These are phyloP conservation scores for Julus scandinavius DNA, from an alignment of 2,888 invertebrate genomes.

Conservation along the genomic window DNA sequence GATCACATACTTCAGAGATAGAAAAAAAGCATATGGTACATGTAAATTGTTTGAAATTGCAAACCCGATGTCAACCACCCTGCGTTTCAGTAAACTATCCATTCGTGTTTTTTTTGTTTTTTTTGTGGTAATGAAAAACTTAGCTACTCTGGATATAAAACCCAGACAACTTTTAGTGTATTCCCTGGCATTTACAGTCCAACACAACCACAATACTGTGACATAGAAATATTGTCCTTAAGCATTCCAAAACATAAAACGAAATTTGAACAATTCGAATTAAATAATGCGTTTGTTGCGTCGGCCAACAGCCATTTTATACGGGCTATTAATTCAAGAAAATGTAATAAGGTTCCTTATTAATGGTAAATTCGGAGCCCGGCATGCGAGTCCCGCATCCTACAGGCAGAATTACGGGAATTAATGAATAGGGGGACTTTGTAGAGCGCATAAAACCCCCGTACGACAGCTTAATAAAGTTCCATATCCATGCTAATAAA, in stretches of 20 bases:
- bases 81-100: no score
- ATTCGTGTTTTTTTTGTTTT: no score
- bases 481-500: conserved; percentile 18
- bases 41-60: no score
- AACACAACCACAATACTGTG: no score
- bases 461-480: background rate
- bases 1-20: no score
- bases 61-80: no score
- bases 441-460: background rate
- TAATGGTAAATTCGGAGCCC: background rate
- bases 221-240: background rate
- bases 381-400: background rate
- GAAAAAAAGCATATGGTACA: no score
- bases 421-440: background rate
- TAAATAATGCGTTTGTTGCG: background rate
- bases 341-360: background rate
- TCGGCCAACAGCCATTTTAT: background rate
- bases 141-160: no score
- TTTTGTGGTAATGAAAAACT: no score
- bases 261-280: background rate
- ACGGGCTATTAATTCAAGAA: background rate
- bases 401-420: conserved; percentile 1
- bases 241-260: background rate
- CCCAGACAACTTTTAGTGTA: no score
- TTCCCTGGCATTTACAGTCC: no score